Percentiles rank a stretch among this genome's conserved stretches.
phyloP scores from a whole-genome alignment of 2,797 vertebrate species.

The Falco peregrinus region DNA sequence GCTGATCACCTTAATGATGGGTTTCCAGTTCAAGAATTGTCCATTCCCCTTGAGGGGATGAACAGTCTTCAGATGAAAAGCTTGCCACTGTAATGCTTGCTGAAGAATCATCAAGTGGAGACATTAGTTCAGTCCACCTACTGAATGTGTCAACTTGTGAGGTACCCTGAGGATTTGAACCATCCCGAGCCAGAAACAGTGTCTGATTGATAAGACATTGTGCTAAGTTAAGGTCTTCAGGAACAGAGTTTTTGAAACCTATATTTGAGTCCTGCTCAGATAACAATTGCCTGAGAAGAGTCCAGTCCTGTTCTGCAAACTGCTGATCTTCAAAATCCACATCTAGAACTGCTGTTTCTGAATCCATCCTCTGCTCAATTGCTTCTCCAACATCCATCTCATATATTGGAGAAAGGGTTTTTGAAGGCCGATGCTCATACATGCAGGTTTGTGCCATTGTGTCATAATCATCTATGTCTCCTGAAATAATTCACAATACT shows the following conservation, averaged over 20 bases:
- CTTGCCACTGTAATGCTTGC: constrained; percentile 95
- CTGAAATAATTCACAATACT: constrained; percentile 99
- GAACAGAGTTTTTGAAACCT: constrained; percentile 92
- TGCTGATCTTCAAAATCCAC: constrained; percentile 80
- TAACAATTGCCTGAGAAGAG: constrained; percentile 90
- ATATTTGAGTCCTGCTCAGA: constrained; percentile 92
- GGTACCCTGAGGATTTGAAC: constrained; percentile 85
- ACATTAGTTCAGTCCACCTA: constrained; percentile 95
- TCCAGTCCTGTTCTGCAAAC: constrained; percentile 96
- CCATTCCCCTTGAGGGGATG: constrained; percentile 97
- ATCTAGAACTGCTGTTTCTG: constrained; percentile 79
- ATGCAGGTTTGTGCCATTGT: constrained; percentile 96
- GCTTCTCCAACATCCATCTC: constrained; percentile 93
- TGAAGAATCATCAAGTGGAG: constrained; percentile 92
- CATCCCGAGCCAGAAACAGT: constrained; percentile 91
- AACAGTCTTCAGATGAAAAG: constrained; percentile 95
- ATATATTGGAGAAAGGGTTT: constrained; percentile 97
- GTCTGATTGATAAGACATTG: constrained; percentile 99
- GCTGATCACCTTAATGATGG: constrained; percentile 85
- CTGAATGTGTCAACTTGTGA: constrained; percentile 89
- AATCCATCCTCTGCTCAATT: constrained; percentile 87
- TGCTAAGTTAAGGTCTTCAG: constrained; percentile 97
- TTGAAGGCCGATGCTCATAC: constrained; percentile 92
- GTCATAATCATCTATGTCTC: constrained; percentile 98
- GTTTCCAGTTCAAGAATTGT: constrained; percentile 99